Conservation (phyloP, 2,888 invertebrate species). For the Aproaerema taeniolella region DNA sequence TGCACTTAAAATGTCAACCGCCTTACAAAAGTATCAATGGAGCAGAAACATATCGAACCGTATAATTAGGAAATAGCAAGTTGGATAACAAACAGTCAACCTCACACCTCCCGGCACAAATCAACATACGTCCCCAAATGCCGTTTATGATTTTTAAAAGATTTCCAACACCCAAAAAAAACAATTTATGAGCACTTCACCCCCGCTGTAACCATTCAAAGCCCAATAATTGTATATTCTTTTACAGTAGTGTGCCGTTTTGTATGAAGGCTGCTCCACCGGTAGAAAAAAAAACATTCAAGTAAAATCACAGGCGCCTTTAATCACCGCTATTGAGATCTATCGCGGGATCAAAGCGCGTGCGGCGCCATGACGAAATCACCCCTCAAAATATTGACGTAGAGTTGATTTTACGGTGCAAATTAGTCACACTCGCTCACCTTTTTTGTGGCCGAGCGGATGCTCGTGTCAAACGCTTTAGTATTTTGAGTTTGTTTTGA, state of each 20-base stretch:
- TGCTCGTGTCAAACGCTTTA: conserved; percentile 78
- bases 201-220: conserved; percentile 76
- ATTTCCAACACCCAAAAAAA: conserved; percentile 55
- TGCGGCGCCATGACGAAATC: conserved; percentile 55
- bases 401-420: conserved; percentile 53
- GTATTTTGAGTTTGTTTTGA: conserved; percentile 78
- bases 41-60: conserved; percentile 31
- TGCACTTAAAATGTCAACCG: conserved; percentile 6
- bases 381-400: conserved; percentile 57
- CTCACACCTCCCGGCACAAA: conserved; percentile 51
- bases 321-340: conserved; percentile 78
- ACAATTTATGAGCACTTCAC: conserved; percentile 76
- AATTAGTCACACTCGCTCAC: conserved; percentile 47
- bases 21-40: conserved; percentile 13
- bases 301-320: conserved; percentile 77
- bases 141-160: conserved; percentile 69
- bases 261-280: conserved; percentile 56
- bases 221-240: conserved; percentile 77
- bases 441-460: conserved; percentile 71
- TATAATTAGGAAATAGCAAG: conserved; percentile 62
- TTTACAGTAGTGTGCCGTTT: conserved; percentile 76
- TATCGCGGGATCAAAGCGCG: conserved; percentile 71
- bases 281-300: conserved; percentile 67
- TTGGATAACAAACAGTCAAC: conserved; percentile 38
- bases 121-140: conserved; percentile 55